Evolutionary conservation across 1,140 invertebrate genomes (phyloP).

Genomic region (Zophobas atratus): DNA sequence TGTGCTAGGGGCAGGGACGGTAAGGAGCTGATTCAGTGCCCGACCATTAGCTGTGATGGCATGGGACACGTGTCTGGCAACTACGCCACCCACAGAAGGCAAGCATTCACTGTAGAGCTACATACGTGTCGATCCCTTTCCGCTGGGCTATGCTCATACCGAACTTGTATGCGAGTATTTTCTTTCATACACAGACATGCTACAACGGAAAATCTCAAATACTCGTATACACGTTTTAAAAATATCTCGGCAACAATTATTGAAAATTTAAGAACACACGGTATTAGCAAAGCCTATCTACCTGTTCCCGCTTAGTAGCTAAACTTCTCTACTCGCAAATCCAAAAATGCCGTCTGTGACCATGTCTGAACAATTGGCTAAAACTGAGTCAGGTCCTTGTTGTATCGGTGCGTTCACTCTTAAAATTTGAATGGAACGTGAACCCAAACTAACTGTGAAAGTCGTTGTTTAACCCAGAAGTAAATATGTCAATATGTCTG

Average conservation of each 20-base stretch:
- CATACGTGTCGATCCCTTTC: slow-evolving; percentile 32
- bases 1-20: slow-evolving; percentile 73
- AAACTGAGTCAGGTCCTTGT: slow-evolving; percentile 60
- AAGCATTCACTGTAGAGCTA: slow-evolving; percentile 65
- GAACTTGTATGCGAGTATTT: background rate
- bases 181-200: too few relatives aligned
- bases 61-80: slow-evolving; percentile 89
- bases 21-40: slow-evolving; percentile 82
- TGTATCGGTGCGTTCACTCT: slow-evolving; percentile 10
- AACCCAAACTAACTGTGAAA: slow-evolving; percentile 4
- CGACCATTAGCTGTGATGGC: slow-evolving; percentile 82
- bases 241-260: background rate
- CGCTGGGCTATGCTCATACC: slow-evolving; percentile 52
- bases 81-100: slow-evolving; percentile 85
- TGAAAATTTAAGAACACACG: background rate
- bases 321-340: slow-evolving; percentile 10
- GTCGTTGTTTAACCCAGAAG: slow-evolving; percentile 16
- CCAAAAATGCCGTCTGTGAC: slow-evolving; percentile 49
- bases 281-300: slow-evolving; percentile 48
- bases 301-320: slow-evolving; percentile 20
- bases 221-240: background rate
- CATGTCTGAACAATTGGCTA: slow-evolving; percentile 57
- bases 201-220: too few relatives aligned
- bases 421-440: background rate
- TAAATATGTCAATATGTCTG: background rate